Conservation (phyloP, 2,113 vertebrate species). For the Chaenogobius annularis region DNA sequence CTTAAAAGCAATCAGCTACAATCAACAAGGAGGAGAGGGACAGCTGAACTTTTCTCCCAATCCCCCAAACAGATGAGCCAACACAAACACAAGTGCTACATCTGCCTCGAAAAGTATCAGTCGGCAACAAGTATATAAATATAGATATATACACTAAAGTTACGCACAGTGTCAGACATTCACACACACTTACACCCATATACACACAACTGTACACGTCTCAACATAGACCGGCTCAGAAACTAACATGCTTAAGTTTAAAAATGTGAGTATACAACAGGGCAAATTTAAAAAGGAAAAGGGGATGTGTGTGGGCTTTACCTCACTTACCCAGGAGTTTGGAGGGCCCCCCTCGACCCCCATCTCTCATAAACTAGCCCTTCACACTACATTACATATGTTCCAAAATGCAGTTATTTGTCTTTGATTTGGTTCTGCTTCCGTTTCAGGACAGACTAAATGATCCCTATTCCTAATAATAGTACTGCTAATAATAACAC, state of each 20-base stretch:
- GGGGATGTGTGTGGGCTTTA: slow-evolving; percentile 6
- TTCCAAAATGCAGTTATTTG: not conserved
- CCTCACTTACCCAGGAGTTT: slow-evolving; percentile 53
- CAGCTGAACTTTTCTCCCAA: slow-evolving; percentile 74
- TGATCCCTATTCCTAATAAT: not conserved
- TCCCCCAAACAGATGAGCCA: slow-evolving; percentile 57
- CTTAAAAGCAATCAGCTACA: slow-evolving; percentile 79
- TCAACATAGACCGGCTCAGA: slow-evolving; percentile 17
- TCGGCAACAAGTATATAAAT: slow-evolving; percentile 24
- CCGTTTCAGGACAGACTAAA: not conserved
- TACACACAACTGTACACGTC: slow-evolving; percentile 16
- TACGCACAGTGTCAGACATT: slow-evolving; percentile 40
- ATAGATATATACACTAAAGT: slow-evolving; percentile 21
- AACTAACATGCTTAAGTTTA: slow-evolving; percentile 42
- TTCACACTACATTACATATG: not conserved
- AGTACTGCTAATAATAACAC: not conserved
- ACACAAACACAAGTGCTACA: slow-evolving; percentile 49
- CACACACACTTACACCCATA: slow-evolving; percentile 25
- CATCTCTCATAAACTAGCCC: slow-evolving; percentile 16
- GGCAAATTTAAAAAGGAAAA: slow-evolving; percentile 17
- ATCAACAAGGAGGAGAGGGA: slow-evolving; percentile 72
- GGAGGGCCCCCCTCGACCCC: slow-evolving; percentile 32
- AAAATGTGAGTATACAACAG: slow-evolving; percentile 18
- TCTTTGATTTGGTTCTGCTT: not conserved
- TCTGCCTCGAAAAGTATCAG: slow-evolving; percentile 17